Base-by-base conservation (phyloP, 2,113 vertebrate genomes). In the Platichthys flesus region DNA sequence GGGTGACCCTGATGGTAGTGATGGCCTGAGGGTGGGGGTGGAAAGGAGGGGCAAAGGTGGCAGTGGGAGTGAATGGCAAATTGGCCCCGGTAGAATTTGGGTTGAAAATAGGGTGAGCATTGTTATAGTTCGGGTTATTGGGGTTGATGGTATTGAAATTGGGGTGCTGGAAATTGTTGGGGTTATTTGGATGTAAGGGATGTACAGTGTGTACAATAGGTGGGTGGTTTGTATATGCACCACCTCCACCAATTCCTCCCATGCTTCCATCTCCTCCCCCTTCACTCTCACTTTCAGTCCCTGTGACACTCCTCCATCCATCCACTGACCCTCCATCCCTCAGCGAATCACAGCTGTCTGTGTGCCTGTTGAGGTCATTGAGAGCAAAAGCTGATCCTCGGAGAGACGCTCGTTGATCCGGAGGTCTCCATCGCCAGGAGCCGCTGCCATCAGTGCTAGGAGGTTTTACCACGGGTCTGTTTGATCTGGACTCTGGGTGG, bases 391-490 rank as follows among this genome's bases (percentile, higher is more conserved):
- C 61, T 0, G 91, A 95, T 83, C 97, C 96, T 51, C 95, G 95
- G 20, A 98, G 93, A 40, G 95, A 96, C n/a, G 94, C 62, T 64
- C 97, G 95, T 65, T 96, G 96, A 0, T 97, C 92, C 1, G 89
- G 94, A 3, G 96, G 95, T 81, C 96, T 98, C 97, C 97, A 98
- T 67, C 97, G 94, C 97, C 97, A 98, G 4, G 97, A 98, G 61
- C 97, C 96, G 2, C 96, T 97, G 51, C 96, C 96, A 65, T 98
- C 97, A 0, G 95, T 96, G 71, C 94, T 96, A 0, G 96, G 96
- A 78, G 97, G 96, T 87, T 95, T 96, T 59, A 98, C 96, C 68
- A 97, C 85, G 3, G 96, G 96, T 83, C 95, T 96, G 84, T 96
- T 95, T 1, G 57, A 35, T 57, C 86, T 82, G 40, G 86, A 81